phyloP scores from a whole-genome alignment of 2,797 vertebrate genomes.

The Tenualosa thibaudeaui region DNA sequence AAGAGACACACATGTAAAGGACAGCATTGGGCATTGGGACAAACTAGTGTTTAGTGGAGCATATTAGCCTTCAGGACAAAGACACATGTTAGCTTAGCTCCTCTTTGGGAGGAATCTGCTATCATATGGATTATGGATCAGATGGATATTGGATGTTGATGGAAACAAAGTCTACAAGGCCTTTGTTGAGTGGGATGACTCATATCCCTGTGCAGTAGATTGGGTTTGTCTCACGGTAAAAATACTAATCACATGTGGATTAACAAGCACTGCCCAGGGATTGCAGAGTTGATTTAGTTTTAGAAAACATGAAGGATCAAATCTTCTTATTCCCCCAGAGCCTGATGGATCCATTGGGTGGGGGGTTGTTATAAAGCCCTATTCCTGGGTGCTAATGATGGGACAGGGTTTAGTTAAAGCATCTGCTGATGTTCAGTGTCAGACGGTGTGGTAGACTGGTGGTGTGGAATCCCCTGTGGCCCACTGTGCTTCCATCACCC shows the following conservation, averaged over 20 bases:
- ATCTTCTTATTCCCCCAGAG: neutral
- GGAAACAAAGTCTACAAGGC: conserved; percentile 38
- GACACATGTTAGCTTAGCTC: neutral
- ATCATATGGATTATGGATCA: neutral
- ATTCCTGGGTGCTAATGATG: neutral
- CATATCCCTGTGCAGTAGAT: neutral
- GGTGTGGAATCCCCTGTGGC: neutral
- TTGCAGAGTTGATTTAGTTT: neutral
- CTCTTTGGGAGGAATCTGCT: neutral
- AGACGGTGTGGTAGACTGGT: neutral
- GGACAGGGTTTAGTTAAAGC: neutral
- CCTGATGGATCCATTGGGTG: neutral
- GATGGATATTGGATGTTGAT: conserved; percentile 23
- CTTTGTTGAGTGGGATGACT: neutral
- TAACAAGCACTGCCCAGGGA: neutral
- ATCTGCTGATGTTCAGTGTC: neutral
- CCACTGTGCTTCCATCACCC: conserved; percentile 66
- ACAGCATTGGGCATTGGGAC: conserved; percentile 7
- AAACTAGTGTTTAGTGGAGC: neutral
- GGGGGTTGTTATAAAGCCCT: neutral
- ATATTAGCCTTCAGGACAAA: neutral
- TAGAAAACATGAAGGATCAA: neutral
- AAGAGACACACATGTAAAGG: neutral
- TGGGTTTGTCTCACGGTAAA: neutral
- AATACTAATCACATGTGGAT: neutral